Percentiles rank a stretch among this genome's conserved stretches.
Conservation (phyloP, 2,113 vertebrate genomes). For the Cygnus atratus region DNA sequence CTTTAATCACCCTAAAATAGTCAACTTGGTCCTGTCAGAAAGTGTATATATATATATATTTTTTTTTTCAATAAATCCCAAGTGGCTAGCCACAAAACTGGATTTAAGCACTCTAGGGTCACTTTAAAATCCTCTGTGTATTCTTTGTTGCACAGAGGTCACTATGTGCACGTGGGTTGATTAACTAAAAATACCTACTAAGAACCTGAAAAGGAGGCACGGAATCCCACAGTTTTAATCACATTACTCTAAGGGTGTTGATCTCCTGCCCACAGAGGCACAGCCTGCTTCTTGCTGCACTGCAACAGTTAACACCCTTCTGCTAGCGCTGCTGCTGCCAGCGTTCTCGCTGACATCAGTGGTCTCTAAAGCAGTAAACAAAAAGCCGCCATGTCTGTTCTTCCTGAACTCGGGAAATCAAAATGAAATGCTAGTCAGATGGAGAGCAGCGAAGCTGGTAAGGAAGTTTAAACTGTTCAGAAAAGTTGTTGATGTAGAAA, state of each 20-base stretch:
- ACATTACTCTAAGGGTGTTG: background rate
- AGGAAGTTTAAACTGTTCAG: conserved; percentile 13
- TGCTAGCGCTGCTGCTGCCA: background rate
- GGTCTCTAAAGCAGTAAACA: conserved; percentile 39
- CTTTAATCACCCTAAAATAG: background rate
- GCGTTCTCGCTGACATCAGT: conserved; percentile 51
- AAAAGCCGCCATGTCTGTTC: conserved; percentile 55
- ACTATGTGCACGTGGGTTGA: background rate
- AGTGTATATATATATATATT: background rate
- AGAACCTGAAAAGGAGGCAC: background rate
- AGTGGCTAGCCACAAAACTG: background rate
- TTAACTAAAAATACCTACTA: background rate
- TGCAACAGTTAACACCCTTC: conserved; percentile 19
- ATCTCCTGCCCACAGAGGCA: background rate
- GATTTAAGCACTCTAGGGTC: background rate
- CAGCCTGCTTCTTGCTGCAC: background rate
- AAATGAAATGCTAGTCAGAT: conserved; percentile 35
- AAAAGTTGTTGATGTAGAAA: background rate
- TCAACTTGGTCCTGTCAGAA: background rate
- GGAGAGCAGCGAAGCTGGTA: conserved; percentile 52
- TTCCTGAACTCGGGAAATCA: background rate
- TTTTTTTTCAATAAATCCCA: background rate
- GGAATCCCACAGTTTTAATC: background rate
- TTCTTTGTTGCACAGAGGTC: background rate
- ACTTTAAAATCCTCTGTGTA: background rate